Conservation (phyloP, 2,888 invertebrate genomes). For the Ypsolopha scabrella region DNA sequence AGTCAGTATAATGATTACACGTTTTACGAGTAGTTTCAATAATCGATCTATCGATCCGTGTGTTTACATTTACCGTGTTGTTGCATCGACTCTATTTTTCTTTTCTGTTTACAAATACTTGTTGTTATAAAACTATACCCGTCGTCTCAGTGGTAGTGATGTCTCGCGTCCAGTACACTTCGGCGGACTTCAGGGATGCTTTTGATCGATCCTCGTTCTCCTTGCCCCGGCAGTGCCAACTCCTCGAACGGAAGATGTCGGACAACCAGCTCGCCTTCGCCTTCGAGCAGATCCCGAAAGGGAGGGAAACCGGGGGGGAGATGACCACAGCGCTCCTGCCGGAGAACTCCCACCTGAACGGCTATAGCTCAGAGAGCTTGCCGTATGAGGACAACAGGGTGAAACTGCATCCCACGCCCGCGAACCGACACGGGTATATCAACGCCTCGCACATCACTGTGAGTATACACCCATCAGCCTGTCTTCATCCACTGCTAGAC, state of each 20-base stretch:
- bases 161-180: no score
- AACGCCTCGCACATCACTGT: slow-evolving; percentile 94
- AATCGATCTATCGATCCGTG: no score
- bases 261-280: slow-evolving; percentile 84
- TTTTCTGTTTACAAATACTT: no score
- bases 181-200: no score
- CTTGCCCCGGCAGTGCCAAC: slow-evolving; percentile 39
- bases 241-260: slow-evolving; percentile 67
- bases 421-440: slow-evolving; percentile 90
- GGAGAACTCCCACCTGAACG: slow-evolving; percentile 73
- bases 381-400: slow-evolving; percentile 94
- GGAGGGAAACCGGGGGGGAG: slow-evolving; percentile 76
- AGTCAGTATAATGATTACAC: no score
- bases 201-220: no score
- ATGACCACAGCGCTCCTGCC: slow-evolving; percentile 79
- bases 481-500: no score
- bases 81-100: no score
- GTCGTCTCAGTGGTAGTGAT: no score
- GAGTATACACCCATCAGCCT: slow-evolving; percentile 19
- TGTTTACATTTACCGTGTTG: no score
- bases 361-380: slow-evolving; percentile 76
- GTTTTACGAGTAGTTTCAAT: no score
- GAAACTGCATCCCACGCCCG: slow-evolving; percentile 81
- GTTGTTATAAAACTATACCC: no score
- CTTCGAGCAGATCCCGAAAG: slow-evolving; percentile 86